A percentile compares a stretch with the other conserved stretches of the same genome.
Evolutionary conservation across 2,888 invertebrate species (phyloP).

Genomic region (Plagodis dolabraria): DNA sequence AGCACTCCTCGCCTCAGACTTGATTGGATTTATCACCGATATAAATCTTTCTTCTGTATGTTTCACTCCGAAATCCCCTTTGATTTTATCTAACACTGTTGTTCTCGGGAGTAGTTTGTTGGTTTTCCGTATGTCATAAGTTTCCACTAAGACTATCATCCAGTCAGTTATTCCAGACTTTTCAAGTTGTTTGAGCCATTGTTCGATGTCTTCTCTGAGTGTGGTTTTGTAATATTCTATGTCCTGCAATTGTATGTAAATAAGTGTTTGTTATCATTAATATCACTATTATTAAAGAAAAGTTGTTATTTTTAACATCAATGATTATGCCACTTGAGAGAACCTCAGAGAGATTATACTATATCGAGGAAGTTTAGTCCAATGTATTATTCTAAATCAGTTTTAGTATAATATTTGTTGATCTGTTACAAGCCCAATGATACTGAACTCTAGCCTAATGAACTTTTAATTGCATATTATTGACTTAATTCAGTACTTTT

Average conservation of each 20-base stretch:
- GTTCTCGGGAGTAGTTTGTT: constrained; percentile 96
- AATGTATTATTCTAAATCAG: too few species aligned
- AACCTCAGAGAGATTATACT: too few species aligned
- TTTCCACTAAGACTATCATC: constrained; percentile 97
- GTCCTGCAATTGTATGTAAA: constrained; percentile 86
- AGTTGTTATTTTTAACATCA: not conserved
- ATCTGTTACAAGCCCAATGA: too few species aligned
- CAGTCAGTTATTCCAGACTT: constrained; percentile 93
- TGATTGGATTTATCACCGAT: constrained; percentile 95
- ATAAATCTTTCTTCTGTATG: constrained; percentile 93
- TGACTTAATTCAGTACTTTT: too few species aligned
- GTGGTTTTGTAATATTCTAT: constrained; percentile 95
- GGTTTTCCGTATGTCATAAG: constrained; percentile 95
- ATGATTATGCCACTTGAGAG: too few species aligned
- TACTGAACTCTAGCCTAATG: too few species aligned
- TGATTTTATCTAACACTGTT: constrained; percentile 97
- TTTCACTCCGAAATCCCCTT: constrained; percentile 96
- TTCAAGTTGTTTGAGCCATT: constrained; percentile 92
- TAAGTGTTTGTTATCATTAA: constrained; percentile 22
- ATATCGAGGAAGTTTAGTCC: too few species aligned
- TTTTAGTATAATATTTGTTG: too few species aligned
- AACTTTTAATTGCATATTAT: too few species aligned
- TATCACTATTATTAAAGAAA: constrained; percentile 13
- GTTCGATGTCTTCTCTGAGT: constrained; percentile 94
- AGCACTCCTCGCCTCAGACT: constrained; percentile 94